A percentile compares a stretch with the other conserved stretches of the same genome.
These are phyloP conservation scores for Erebia ligea DNA, from an alignment of 2,888 invertebrate genomes.

Conservation along the genomic window DNA sequence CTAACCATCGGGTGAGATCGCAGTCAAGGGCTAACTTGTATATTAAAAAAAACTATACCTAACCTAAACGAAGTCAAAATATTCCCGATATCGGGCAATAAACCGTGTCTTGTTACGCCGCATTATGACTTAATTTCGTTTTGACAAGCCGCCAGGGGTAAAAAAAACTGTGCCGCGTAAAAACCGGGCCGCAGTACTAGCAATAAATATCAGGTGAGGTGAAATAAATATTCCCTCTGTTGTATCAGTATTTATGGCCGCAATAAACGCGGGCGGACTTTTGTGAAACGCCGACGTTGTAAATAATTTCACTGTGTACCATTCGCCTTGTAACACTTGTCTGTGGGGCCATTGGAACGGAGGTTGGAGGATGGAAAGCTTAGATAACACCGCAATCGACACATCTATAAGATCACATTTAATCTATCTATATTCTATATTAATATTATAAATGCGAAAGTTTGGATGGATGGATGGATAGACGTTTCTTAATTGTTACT, in stretches of 20 bases:
- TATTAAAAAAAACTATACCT: not conserved
- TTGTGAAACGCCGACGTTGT: slow-evolving; percentile 78
- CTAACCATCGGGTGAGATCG: not conserved
- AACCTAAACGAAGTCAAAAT: not conserved
- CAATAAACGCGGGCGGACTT: slow-evolving; percentile 73
- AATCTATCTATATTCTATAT: too few species aligned
- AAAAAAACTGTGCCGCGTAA: slow-evolving; percentile 48
- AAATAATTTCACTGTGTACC: slow-evolving; percentile 78
- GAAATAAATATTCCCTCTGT: slow-evolving; percentile 77
- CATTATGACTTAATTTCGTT: slow-evolving; percentile 35
- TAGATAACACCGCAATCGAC: not conserved
- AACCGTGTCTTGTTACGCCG: slow-evolving; percentile 22
- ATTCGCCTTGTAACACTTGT: slow-evolving; percentile 73
- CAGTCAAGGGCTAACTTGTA: not conserved
- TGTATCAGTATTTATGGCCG: slow-evolving; percentile 80
- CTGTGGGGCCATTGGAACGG: slow-evolving; percentile 49
- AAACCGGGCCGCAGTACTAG: slow-evolving; percentile 62
- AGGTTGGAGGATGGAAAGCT: not conserved
- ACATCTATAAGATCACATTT: not conserved
- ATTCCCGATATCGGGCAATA: slow-evolving; percentile 10
- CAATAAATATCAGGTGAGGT: slow-evolving; percentile 78
- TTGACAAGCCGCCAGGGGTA: slow-evolving; percentile 37
- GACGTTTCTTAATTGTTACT: too few species aligned
- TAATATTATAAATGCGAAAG: too few species aligned
- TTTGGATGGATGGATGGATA: too few species aligned